phyloP scores from a whole-genome alignment of 2,113 vertebrate genomes.

The Chaetodon trifascialis region DNA sequence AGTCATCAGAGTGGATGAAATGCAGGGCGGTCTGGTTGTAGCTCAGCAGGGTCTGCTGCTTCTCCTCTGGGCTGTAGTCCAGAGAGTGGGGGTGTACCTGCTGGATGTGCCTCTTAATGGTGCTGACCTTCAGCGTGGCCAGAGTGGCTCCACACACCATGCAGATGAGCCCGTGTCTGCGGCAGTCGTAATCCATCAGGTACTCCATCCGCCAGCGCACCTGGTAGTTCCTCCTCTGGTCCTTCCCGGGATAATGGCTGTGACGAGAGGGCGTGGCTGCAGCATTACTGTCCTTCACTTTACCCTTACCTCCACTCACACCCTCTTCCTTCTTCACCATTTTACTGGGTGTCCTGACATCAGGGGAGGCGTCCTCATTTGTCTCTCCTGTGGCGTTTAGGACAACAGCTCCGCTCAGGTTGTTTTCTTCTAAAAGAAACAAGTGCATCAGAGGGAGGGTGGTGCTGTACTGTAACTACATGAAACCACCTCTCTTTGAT shows the following conservation, averaged over 20 bases:
- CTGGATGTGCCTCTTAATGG: conserved; percentile 90
- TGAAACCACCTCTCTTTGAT: background rate
- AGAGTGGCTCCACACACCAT: conserved; percentile 89
- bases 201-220: conserved; percentile 91
- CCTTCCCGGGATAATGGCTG: conserved; percentile 86
- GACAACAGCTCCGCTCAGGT: conserved; percentile 23
- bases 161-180: conserved; percentile 88
- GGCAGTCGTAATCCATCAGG: conserved; percentile 94
- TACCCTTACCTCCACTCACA: conserved; percentile 5
- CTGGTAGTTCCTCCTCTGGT: conserved; percentile 93
- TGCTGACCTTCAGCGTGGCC: conserved; percentile 90
- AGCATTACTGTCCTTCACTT: background rate
- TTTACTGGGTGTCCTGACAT: conserved; percentile 27
- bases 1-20: conserved; percentile 83
- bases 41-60: conserved; percentile 87
- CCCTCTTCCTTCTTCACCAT: conserved; percentile 61
- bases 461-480: background rate
- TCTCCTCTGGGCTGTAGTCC: conserved; percentile 86
- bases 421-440: conserved; percentile 54
- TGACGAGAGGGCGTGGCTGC: conserved; percentile 58
- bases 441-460: background rate
- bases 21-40: conserved; percentile 86
- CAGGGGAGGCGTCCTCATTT: conserved; percentile 26
- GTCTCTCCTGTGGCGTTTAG: conserved; percentile 22
- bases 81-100: conserved; percentile 93